Conservation (phyloP, 2,888 invertebrate genomes). For the Phengaris arion region DNA sequence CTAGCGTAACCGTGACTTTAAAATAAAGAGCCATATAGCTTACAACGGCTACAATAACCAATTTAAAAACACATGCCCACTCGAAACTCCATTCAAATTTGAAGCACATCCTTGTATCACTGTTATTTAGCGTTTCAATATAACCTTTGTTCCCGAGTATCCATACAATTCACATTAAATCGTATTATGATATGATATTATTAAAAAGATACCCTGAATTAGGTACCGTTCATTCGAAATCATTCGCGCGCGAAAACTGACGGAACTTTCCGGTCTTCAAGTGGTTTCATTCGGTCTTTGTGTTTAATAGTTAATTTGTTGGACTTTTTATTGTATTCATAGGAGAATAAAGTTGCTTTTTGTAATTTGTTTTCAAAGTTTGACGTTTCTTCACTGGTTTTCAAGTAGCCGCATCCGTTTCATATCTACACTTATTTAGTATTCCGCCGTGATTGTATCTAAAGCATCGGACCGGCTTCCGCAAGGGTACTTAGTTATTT, state of each 20-base stretch:
- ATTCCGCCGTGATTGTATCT: neutral
- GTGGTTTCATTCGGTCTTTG: conserved; percentile 53
- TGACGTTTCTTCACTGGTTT: conserved; percentile 42
- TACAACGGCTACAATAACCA: conserved; percentile 36
- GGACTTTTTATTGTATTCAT: conserved; percentile 28
- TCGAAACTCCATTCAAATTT: conserved; percentile 42
- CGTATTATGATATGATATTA: conserved; percentile 65
- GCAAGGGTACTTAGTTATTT: neutral
- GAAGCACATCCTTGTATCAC: conserved; percentile 45
- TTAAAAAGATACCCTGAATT: conserved; percentile 73
- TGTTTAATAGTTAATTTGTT: conserved; percentile 33
- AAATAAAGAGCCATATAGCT: conserved; percentile 35
- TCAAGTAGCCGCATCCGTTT: conserved; percentile 58
- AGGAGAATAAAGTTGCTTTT: conserved; percentile 34
- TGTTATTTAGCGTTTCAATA: conserved; percentile 41
- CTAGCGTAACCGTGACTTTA: neutral
- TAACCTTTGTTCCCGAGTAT: conserved; percentile 46
- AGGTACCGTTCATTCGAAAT: conserved; percentile 52
- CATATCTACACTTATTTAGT: conserved; percentile 23
- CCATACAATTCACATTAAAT: conserved; percentile 53
- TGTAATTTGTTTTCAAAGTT: conserved; percentile 32
- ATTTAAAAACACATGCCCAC: conserved; percentile 44
- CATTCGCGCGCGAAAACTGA: conserved; percentile 70
- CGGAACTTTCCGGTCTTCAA: conserved; percentile 74
- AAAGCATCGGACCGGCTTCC: neutral